A percentile compares a stretch with the other conserved stretches of the same genome.
phyloP scores from a whole-genome alignment of 2,797 vertebrate genomes.

The Thunnus albacares region DNA sequence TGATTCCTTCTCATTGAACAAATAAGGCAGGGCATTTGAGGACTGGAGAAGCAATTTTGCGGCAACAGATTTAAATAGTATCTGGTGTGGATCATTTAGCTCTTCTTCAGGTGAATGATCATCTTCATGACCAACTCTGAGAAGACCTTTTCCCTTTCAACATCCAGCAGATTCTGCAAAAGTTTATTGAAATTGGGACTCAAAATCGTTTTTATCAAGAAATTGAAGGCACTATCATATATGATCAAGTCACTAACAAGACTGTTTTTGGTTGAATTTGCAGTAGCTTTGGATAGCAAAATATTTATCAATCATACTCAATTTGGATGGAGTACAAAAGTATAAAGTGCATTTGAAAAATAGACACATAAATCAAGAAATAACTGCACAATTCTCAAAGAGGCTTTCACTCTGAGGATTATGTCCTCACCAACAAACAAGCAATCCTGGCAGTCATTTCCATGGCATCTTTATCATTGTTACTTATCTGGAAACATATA shows the following conservation, averaged over 20 bases:
- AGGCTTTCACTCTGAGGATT: slow-evolving; percentile 27
- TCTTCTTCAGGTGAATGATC: not conserved
- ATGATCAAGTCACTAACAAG: not conserved
- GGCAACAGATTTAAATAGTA: not conserved
- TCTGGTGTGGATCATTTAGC: not conserved
- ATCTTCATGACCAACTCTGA: not conserved
- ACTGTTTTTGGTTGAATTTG: not conserved
- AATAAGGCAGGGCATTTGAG: not conserved
- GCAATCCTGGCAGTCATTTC: slow-evolving; percentile 46
- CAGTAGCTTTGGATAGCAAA: not conserved
- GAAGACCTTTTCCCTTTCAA: not conserved
- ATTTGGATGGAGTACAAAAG: not conserved
- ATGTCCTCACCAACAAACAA: slow-evolving; percentile 37
- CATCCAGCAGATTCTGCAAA: not conserved
- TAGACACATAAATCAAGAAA: slow-evolving; percentile 8
- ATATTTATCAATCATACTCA: not conserved
- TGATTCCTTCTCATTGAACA: not conserved
- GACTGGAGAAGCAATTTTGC: slow-evolving; percentile 7
- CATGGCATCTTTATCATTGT: slow-evolving; percentile 45
- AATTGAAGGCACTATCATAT: too few species aligned
- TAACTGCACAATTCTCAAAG: not conserved
- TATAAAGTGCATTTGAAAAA: not conserved
- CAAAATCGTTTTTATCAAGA: too few species aligned
- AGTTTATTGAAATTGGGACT: not conserved
- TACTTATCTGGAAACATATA: slow-evolving; percentile 49